phyloP scores from a whole-genome alignment of 2,888 invertebrate genomes.

The Torymus texanus region DNA sequence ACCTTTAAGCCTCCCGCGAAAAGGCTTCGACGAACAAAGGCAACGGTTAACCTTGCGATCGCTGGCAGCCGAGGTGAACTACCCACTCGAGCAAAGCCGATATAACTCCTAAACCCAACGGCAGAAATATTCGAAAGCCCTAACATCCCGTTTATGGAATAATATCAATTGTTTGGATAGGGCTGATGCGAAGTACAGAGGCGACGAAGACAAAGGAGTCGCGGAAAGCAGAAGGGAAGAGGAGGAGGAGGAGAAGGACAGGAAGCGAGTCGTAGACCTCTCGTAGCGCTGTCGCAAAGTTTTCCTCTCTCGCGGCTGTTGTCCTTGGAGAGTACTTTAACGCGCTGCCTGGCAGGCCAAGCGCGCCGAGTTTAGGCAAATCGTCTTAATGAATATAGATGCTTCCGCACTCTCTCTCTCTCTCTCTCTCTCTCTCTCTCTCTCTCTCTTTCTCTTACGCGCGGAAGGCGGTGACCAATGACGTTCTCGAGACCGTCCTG shows the following conservation, averaged over 20 bases:
- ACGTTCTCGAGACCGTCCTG: neutral
- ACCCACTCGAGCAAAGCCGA: too few relatives aligned
- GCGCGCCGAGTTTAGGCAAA: conserved; percentile 58
- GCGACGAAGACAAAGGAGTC: too few relatives aligned
- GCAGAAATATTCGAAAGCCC: neutral
- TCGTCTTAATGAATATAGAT: conserved; percentile 69
- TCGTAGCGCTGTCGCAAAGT: conserved; percentile 18
- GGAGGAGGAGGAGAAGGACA: too few relatives aligned
- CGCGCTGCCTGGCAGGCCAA: neutral
- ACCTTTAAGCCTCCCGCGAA: too few relatives aligned
- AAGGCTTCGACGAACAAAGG: too few relatives aligned
- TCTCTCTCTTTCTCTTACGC: conserved; percentile 6
- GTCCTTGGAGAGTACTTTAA: conserved; percentile 55
- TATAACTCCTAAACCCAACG: too few relatives aligned
- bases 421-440: too few relatives aligned
- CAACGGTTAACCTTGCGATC: too few relatives aligned
- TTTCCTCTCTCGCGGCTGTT: conserved; percentile 33
- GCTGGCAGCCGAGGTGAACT: too few relatives aligned
- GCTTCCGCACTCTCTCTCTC: conserved; percentile 48
- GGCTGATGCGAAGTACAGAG: neutral
- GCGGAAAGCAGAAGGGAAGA: too few relatives aligned
- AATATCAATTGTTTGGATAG: conserved; percentile 51
- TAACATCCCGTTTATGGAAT: conserved; percentile 33
- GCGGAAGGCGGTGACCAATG: conserved; percentile 36
- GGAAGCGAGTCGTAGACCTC: neutral